Percentiles rank a stretch among this genome's conserved stretches.
These are phyloP conservation scores for Melipona quadrifasciata DNA, from an alignment of 1,140 invertebrate genomes.

Conservation along the genomic window DNA sequence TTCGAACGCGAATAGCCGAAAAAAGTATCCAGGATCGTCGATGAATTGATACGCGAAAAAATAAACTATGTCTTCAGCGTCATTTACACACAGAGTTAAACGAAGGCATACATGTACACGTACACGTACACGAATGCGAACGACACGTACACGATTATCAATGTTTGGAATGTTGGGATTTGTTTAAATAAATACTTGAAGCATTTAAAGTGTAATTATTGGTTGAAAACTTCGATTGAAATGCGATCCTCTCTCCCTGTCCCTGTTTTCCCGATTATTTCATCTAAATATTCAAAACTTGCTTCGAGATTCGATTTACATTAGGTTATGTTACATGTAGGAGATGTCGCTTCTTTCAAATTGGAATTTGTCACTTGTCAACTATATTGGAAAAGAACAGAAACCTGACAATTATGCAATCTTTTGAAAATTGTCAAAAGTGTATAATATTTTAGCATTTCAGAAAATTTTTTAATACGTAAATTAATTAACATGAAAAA, in stretches of 20 bases:
- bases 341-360: too few species aligned
- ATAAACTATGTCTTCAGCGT: conserved; percentile 9
- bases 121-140: background rate
- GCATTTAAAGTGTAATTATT: conserved; percentile 69
- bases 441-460: too few species aligned
- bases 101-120: background rate
- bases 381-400: too few species aligned
- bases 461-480: too few species aligned
- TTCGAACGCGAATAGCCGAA: background rate
- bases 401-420: too few species aligned
- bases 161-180: conserved; percentile 80
- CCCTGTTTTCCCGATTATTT: background rate
- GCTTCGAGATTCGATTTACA: too few species aligned
- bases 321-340: too few species aligned
- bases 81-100: conserved; percentile 42
- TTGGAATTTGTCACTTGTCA: too few species aligned
- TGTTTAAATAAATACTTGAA: conserved; percentile 80
- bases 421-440: too few species aligned
- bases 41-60: conserved; percentile 21
- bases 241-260: background rate
- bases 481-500: too few species aligned
- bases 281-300: too few species aligned
- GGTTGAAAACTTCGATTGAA: conserved; percentile 22
- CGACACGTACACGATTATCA: conserved; percentile 67
- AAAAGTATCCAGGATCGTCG: conserved; percentile 19